A percentile compares a stretch with the other conserved stretches of the same genome.
Conservation (phyloP, 2,888 invertebrate genomes). For the Stenichneumon culpator region DNA sequence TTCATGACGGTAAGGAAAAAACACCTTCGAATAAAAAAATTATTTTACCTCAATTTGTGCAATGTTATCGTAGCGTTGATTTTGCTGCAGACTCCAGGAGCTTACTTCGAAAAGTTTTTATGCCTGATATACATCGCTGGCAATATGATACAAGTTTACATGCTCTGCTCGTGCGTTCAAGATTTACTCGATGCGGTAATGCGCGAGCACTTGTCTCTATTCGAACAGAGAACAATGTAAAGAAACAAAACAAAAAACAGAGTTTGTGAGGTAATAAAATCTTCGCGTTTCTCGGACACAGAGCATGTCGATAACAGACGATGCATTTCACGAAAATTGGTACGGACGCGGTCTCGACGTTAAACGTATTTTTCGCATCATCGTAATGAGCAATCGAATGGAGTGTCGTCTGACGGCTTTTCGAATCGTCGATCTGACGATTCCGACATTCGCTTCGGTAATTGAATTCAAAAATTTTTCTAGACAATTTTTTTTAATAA, state of each 20-base stretch:
- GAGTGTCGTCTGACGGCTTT: constrained; percentile 68
- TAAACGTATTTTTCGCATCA: constrained; percentile 57
- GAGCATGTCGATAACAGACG: constrained; percentile 67
- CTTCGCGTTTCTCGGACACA: constrained; percentile 40
- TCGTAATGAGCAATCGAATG: constrained; percentile 68
- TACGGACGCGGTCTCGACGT: constrained; percentile 45
- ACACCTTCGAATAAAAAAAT: background rate
- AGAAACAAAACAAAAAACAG: no score
- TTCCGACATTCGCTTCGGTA: constrained; percentile 74
- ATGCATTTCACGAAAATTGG: constrained; percentile 72
- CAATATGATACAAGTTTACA: constrained; percentile 71
- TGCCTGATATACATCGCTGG: constrained; percentile 62
- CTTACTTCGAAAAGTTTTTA: constrained; percentile 48
- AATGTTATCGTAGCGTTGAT: background rate
- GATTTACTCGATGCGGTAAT: constrained; percentile 75
- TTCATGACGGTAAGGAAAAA: constrained; percentile 69
- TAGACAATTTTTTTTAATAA: background rate
- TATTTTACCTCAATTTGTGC: background rate
- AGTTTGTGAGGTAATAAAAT: background rate
- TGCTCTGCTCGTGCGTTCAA: constrained; percentile 74
- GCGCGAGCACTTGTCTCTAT: background rate
- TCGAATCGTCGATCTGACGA: constrained; percentile 69
- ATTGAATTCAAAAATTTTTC: background rate
- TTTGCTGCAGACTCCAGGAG: constrained; percentile 7
- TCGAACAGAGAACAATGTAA: background rate